Conservation (phyloP, 2,888 invertebrate genomes). For the Gibbula magus region DNA sequence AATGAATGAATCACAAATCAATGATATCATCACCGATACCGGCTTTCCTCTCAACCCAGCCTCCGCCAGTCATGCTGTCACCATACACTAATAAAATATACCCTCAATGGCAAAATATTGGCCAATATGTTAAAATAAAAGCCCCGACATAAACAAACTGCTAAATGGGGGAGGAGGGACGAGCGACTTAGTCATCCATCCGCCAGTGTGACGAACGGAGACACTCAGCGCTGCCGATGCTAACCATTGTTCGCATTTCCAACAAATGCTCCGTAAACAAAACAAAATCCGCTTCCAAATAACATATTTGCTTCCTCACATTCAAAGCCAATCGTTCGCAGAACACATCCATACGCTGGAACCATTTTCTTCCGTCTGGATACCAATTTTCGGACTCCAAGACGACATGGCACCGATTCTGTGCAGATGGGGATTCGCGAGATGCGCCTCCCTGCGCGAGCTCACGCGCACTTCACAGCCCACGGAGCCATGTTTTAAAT, state of each 20-base stretch:
- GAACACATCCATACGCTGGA: not conserved
- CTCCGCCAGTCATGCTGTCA: too few species aligned
- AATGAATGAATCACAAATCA: too few species aligned
- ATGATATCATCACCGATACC: too few species aligned
- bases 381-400: conserved; percentile 19
- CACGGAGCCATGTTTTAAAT: conserved; percentile 3
- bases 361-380: conserved; percentile 16
- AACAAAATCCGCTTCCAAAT: not conserved
- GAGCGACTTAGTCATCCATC: conserved; percentile 3
- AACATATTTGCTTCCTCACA: not conserved
- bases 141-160: too few species aligned
- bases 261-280: not conserved
- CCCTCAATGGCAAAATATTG: too few species aligned
- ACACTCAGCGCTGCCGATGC: not conserved
- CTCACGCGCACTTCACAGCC: conserved; percentile 11
- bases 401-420: conserved; percentile 4
- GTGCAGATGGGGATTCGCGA: conserved; percentile 12
- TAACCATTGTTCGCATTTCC: conserved; percentile 1
- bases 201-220: not conserved
- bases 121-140: too few species aligned
- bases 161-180: not conserved
- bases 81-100: too few species aligned
- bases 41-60: too few species aligned
- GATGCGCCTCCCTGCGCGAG: not conserved
- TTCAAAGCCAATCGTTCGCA: not conserved